phyloP scores from a whole-genome alignment of 2,113 vertebrate species.

The Sorex fumeus region DNA sequence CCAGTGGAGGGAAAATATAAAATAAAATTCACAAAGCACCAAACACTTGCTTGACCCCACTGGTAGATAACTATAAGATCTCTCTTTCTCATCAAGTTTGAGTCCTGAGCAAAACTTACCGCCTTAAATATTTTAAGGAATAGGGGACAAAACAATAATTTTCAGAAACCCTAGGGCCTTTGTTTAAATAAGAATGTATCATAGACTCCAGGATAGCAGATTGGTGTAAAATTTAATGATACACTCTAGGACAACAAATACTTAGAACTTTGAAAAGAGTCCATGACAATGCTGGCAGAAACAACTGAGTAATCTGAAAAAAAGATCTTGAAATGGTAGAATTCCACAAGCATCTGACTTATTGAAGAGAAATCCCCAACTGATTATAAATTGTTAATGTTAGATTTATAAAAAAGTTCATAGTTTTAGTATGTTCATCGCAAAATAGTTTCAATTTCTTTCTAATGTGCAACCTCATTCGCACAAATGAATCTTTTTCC shows the following conservation, averaged over 20 bases:
- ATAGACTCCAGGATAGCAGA: constrained; percentile 14
- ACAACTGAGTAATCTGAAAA: constrained; percentile 38
- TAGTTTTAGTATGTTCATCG: constrained; percentile 19
- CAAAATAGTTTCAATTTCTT: constrained; percentile 49
- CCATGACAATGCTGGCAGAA: constrained; percentile 50
- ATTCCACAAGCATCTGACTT: constrained; percentile 46
- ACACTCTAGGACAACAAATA: constrained; percentile 73
- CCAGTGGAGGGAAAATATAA: no score
- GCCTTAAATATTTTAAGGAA: neutral
- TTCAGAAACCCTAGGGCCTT: neutral
- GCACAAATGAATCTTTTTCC: neutral
- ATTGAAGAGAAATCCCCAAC: neutral
- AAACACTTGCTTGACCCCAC: neutral
- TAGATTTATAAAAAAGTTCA: constrained; percentile 10
- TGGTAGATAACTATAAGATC: neutral
- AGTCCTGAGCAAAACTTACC: neutral
- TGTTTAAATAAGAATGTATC: constrained; percentile 56
- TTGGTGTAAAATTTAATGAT: constrained; percentile 66
- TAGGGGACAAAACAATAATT: neutral
- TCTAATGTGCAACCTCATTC: neutral
- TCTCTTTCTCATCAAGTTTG: neutral
- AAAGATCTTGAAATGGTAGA: constrained; percentile 39
- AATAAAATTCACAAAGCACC: neutral
- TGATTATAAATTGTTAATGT: neutral
- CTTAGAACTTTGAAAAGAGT: constrained; percentile 61